Evolutionary conservation across 2,797 vertebrate genomes (phyloP).

Genomic region (Acanthopagrus latus): DNA sequence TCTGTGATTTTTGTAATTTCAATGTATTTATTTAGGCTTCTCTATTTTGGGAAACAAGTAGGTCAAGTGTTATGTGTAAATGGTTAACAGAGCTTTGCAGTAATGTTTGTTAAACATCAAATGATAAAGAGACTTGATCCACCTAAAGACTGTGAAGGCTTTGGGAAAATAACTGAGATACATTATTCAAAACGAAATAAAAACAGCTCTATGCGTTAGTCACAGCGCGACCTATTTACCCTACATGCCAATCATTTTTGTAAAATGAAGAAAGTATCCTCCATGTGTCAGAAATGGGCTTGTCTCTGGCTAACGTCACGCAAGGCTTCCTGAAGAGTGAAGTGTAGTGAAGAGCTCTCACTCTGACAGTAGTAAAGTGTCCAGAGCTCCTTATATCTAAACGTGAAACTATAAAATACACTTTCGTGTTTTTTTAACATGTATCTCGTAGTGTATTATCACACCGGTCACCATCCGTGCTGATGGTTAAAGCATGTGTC

Average conservation of each 20-base stretch:
- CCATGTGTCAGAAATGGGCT: not conserved
- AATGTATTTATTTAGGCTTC: not conserved
- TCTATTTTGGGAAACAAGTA: not conserved
- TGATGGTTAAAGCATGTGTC: too few relatives aligned
- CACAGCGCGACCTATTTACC: too few relatives aligned
- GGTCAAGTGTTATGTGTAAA: not conserved
- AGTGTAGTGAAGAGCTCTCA: slow-evolving; percentile 15
- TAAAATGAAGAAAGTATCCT: too few relatives aligned
- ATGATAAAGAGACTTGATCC: not conserved
- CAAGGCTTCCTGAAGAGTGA: not conserved
- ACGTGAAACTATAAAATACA: too few relatives aligned
- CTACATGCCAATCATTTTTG: too few relatives aligned
- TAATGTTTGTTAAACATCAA: not conserved
- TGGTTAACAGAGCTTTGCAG: not conserved
- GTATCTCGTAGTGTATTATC: too few relatives aligned
- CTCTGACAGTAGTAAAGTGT: slow-evolving; percentile 13
- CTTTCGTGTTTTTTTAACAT: too few relatives aligned
- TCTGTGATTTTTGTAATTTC: not conserved
- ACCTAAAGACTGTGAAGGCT: not conserved
- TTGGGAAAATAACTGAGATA: not conserved
- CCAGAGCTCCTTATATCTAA: not conserved
- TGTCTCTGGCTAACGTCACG: not conserved
- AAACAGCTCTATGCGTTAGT: not conserved
- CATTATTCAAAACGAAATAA: not conserved
- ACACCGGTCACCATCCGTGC: too few relatives aligned